Conservation (phyloP, 2,113 vertebrate genomes). For the Hystrix cristata region DNA sequence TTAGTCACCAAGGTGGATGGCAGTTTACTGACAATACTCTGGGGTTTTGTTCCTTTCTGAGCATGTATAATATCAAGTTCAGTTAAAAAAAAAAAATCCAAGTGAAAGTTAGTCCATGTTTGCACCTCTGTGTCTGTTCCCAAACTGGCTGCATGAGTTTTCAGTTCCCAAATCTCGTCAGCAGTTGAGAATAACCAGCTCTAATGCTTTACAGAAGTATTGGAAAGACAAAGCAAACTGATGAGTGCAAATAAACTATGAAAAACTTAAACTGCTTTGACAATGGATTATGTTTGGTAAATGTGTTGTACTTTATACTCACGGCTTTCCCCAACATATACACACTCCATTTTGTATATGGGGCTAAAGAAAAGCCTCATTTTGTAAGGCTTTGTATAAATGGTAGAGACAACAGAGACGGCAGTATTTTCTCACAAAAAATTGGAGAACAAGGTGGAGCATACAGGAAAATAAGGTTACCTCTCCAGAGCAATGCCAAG, state of each 20-base stretch:
- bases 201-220: neutral
- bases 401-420: neutral
- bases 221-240: neutral
- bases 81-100: neutral
- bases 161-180: neutral
- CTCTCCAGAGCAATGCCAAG: constrained; percentile 3
- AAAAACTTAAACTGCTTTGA: neutral
- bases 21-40: neutral
- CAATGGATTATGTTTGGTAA: neutral
- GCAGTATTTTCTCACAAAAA: neutral
- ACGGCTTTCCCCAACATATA: neutral
- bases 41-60: neutral
- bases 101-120: neutral
- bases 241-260: neutral
- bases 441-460: neutral
- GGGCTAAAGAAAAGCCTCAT: neutral
- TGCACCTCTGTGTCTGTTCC: neutral
- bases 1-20: neutral
- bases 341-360: neutral
- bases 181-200: neutral
- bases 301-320: neutral
- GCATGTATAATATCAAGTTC: neutral
- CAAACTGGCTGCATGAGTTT: neutral
- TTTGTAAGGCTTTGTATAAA: neutral
- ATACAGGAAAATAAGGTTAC: neutral